phyloP scores from a whole-genome alignment of 2,888 invertebrate species.

The Mesorhabditis sp. region DNA sequence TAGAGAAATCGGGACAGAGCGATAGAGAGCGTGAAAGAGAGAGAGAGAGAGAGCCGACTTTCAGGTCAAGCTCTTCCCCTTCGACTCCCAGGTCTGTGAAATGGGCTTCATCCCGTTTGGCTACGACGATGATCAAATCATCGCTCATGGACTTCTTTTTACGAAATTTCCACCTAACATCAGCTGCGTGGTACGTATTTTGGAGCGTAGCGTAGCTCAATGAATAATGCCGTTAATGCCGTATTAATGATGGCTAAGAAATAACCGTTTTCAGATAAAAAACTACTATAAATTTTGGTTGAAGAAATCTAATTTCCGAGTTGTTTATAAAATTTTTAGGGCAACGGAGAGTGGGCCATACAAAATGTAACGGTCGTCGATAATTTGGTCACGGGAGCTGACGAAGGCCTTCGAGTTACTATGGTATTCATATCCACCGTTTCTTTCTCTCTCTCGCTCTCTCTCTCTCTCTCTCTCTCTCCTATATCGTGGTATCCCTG shows the following conservation, averaged over 20 bases:
- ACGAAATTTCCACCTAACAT: background rate
- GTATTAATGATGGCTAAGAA: no score
- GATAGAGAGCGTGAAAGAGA: no score
- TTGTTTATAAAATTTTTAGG: background rate
- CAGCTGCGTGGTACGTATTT: no score
- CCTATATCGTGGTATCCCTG: no score
- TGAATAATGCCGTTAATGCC: no score
- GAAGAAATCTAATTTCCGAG: background rate
- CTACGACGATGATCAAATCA: background rate
- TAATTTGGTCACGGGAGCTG: background rate
- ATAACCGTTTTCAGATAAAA: no score
- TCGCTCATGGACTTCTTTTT: background rate
- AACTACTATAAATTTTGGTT: background rate
- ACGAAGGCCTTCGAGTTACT: background rate
- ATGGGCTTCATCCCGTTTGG: background rate
- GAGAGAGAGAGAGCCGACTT: background rate
- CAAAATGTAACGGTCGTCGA: background rate
- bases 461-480: no score
- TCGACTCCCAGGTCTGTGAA: slow-evolving; percentile 1
- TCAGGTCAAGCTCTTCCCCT: background rate
- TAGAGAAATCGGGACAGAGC: no score
- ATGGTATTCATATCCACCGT: no score
- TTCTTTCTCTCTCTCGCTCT: no score
- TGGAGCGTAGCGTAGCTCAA: no score
- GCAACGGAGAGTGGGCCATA: background rate